Conservation (phyloP, 2,888 invertebrate genomes). For the Dynastes tityus region DNA sequence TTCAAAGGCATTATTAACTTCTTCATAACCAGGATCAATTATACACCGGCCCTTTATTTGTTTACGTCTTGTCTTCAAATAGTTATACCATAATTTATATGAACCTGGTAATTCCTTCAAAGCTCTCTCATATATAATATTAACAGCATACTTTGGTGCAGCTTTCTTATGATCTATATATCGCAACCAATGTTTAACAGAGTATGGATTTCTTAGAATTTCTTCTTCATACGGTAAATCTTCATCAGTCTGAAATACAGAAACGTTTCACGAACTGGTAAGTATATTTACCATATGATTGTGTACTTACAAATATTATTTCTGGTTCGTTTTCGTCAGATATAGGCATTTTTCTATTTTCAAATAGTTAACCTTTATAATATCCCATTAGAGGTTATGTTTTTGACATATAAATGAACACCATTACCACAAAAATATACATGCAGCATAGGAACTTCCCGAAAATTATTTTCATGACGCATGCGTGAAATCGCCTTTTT, state of each 20-base stretch:
- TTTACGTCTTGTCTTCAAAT: constrained; percentile 87
- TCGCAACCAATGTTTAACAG: constrained; percentile 98
- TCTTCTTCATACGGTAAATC: constrained; percentile 99
- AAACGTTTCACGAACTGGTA: not conserved
- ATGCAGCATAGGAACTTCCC: too few species aligned
- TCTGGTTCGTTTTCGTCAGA: constrained; percentile 21
- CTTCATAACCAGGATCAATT: constrained; percentile 90
- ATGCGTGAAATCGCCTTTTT: too few species aligned
- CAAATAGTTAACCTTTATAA: not conserved
- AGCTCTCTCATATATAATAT: constrained; percentile 96
- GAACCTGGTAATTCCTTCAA: constrained; percentile 97
- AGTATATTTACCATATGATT: not conserved
- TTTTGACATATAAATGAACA: not conserved
- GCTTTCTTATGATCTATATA: constrained; percentile 97
- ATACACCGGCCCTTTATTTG: constrained; percentile 89
- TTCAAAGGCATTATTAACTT: constrained; percentile 97
- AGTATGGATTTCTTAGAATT: constrained; percentile 96
- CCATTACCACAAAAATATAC: not conserved
- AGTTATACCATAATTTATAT: constrained; percentile 96
- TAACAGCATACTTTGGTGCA: constrained; percentile 86
- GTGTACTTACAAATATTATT: constrained; percentile 24
- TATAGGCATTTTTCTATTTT: constrained; percentile 12
- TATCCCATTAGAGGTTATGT: not conserved
- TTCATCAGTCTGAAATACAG: constrained; percentile 84
- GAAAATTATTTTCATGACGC: too few species aligned